Percentiles rank a stretch among this genome's conserved stretches.
phyloP scores from a whole-genome alignment of 2,888 invertebrate species.

The Crematogaster levior region DNA sequence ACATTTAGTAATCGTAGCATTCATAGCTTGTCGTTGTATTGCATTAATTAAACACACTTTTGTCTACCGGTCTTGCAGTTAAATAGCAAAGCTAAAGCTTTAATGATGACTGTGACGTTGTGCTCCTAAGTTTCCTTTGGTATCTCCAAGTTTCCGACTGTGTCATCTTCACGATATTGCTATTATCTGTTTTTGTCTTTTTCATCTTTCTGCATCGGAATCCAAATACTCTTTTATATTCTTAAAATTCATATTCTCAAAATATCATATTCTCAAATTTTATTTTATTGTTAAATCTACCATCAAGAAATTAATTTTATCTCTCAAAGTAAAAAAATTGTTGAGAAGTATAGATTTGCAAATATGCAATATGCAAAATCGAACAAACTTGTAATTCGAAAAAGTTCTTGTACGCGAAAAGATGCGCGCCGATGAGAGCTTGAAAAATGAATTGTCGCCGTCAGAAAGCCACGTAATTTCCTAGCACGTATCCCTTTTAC shows the following conservation, averaged over 20 bases:
- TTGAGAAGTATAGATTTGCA: neutral
- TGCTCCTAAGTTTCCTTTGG: neutral
- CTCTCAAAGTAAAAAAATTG: neutral
- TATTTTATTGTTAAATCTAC: neutral
- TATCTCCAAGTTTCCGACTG: neutral
- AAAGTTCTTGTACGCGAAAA: neutral
- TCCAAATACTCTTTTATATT: neutral
- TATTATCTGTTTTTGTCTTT: neutral
- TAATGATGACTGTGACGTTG: neutral
- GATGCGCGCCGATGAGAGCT: neutral
- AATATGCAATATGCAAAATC: slow-evolving; percentile 16
- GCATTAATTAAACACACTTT: slow-evolving; percentile 22
- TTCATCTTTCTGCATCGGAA: neutral
- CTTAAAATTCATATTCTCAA: neutral
- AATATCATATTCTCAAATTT: neutral
- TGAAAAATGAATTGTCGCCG: slow-evolving; percentile 48
- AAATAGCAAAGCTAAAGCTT: neutral
- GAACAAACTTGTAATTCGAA: neutral
- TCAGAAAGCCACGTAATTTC: slow-evolving; percentile 48
- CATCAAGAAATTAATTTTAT: neutral
- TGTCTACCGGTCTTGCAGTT: neutral
- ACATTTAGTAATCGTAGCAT: neutral
- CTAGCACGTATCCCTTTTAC: slow-evolving; percentile 49
- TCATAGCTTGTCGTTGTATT: neutral
- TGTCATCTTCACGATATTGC: neutral